Evolutionary conservation across 2,888 invertebrate species (phyloP).

Genomic region (Ceraclea dissimilis): DNA sequence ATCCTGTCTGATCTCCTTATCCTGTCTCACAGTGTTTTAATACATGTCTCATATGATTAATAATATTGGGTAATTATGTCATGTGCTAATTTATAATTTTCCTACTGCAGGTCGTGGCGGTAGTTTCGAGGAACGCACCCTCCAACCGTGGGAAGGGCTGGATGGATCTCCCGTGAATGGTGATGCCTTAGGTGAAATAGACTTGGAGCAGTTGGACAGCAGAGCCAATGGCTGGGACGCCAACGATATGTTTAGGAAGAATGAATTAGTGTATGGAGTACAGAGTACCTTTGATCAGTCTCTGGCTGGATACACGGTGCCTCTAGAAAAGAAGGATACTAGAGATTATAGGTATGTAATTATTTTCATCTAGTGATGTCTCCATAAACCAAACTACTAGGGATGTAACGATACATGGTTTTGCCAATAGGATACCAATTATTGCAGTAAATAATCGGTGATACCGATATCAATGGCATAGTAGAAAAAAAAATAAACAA

Average conservation of each 20-base stretch:
- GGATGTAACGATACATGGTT: too few relatives aligned
- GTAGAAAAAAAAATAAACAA: too few relatives aligned
- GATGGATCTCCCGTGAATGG: conserved; percentile 47
- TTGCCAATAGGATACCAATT: neutral
- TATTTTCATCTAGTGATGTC: neutral
- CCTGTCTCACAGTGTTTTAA: too few relatives aligned
- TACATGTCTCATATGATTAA: too few relatives aligned
- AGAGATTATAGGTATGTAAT: conserved; percentile 65
- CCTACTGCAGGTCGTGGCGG: conserved; percentile 11
- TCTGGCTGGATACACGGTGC: conserved; percentile 86
- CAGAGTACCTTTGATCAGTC: conserved; percentile 88
- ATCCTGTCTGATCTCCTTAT: too few relatives aligned
- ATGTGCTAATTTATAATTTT: neutral
- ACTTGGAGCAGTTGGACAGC: conserved; percentile 62
- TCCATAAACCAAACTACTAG: neutral
- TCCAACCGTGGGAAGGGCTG: conserved; percentile 83
- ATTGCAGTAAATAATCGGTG: neutral
- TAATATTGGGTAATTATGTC: too few relatives aligned
- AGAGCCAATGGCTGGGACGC: conserved; percentile 93
- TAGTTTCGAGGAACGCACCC: conserved; percentile 58
- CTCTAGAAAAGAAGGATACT: conserved; percentile 76
- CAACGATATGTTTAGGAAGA: conserved; percentile 93
- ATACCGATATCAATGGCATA: too few relatives aligned
- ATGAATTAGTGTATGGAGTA: conserved; percentile 85
- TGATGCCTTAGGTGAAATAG: conserved; percentile 54